Evolutionary conservation across 37 sponge, comb jelly and placozoan genomes (phyloP).

Genomic region (Crambe crambe): DNA sequence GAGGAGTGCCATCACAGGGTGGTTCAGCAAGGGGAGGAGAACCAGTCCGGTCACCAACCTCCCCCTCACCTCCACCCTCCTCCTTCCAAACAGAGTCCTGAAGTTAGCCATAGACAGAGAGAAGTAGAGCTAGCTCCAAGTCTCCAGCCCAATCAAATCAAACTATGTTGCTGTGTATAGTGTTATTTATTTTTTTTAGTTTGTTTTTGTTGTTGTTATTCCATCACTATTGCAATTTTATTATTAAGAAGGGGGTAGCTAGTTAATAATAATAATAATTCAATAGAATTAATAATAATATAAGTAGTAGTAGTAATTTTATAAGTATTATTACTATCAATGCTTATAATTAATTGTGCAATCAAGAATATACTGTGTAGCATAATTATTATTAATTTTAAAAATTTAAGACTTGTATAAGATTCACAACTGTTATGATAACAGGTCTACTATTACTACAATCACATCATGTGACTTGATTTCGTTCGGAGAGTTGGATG

Average conservation of each 20-base stretch:
- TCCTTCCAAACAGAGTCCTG: constrained; percentile 64
- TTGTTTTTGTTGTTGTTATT: background rate
- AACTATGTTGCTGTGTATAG: background rate
- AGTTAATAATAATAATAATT: too few species aligned
- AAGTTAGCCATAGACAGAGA: constrained; percentile 30
- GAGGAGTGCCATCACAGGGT: constrained; percentile 65
- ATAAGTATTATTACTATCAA: background rate
- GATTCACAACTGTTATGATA: too few species aligned
- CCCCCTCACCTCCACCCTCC: constrained; percentile 54
- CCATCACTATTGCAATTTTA: background rate
- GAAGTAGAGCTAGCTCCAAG: background rate
- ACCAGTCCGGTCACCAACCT: constrained; percentile 83
- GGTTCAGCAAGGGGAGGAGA: constrained; percentile 68
- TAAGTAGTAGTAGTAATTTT: background rate
- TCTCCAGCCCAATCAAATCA: background rate
- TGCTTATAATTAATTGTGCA: background rate
- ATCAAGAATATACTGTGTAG: background rate
- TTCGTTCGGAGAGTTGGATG: background rate
- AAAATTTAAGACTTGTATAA: too few species aligned
- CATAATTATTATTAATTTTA: too few species aligned
- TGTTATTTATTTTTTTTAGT: background rate
- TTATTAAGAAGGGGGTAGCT: background rate
- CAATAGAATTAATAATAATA: background rate
- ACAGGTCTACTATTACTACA: too few species aligned
- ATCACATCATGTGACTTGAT: background rate